phyloP scores from a whole-genome alignment of 2,888 invertebrate genomes.

The Philereme vetulata region DNA sequence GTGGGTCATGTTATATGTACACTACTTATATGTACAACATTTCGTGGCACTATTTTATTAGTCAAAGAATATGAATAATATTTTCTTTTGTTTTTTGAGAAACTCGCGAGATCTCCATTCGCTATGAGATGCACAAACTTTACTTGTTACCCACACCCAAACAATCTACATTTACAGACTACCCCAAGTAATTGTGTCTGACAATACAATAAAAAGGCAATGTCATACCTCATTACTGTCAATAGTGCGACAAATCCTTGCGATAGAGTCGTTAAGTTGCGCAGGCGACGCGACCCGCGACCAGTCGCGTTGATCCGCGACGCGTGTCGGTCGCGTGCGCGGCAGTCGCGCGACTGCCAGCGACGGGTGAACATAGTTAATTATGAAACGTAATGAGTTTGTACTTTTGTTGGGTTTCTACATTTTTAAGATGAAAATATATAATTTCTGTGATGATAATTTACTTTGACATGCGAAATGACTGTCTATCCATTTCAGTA shows the following conservation, averaged over 20 bases:
- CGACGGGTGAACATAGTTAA: conserved; percentile 56
- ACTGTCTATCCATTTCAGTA: no score
- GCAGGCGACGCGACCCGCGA: conserved; percentile 41
- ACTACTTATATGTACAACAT: no score
- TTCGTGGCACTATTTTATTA: no score
- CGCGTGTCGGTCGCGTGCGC: conserved; percentile 64
- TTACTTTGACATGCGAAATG: no score
- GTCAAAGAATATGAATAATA: no score
- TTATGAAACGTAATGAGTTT: conserved; percentile 53
- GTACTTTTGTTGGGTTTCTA: conserved; percentile 39
- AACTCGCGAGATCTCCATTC: no score
- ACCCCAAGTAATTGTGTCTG: conserved; percentile 36
- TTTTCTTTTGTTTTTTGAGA: no score
- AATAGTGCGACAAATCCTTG: conserved; percentile 56
- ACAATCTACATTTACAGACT: conserved; percentile 16
- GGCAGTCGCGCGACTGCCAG: conserved; percentile 48
- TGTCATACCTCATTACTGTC: conserved; percentile 71
- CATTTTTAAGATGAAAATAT: conserved; percentile 29
- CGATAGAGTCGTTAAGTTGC: conserved; percentile 62
- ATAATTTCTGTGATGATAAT: no score
- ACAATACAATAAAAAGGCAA: conserved; percentile 57
- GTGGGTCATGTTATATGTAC: no score
- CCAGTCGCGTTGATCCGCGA: conserved; percentile 62
- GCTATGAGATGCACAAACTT: neutral
- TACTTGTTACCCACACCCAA: conserved; percentile 12